Base-by-base conservation (phyloP, 2,888 invertebrate species). In the Macrophya alboannulata region DNA sequence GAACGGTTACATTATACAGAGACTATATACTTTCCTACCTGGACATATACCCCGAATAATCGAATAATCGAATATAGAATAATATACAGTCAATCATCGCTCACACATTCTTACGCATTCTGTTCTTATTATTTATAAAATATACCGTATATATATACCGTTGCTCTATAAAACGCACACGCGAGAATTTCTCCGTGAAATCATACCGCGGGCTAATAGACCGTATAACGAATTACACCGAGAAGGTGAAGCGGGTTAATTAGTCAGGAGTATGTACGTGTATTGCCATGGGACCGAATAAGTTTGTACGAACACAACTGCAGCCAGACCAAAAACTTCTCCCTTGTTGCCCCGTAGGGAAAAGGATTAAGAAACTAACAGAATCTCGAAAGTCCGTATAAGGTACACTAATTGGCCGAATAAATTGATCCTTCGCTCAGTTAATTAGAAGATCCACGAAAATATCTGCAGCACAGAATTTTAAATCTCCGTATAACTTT, bases 11-110 rank as follows among this genome's bases (percentile, higher is more conserved):
- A 48, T 51, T 72, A 12, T 40, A 71, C 5, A 40, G 71, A 74
- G 45, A 74, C 8, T 15, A 68, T 31, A 9, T 4, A 68, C 3
- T 8, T n/a, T 0, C 68, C 15, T 21, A 25, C 43, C 43, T 45
- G 21, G 45, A 71, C 37, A 21, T 40, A 31, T 31, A 72, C 43
- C 45, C 76, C 48, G 48, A 76, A 76, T 76, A 76, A 76, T 76
- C 48, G 76, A 48, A 48, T 76, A 76, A 76, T 51, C 76, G 76
- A 76, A 21, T 76, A 62, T 10, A 21, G 62, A 62, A 62, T 62
- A 62, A 62, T 62, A 62, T 12, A 21, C 8, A 62, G 25, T 43
- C 71, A 37, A n/a, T 71, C 21, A 37, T 25, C 31, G 17, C 40
- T 17, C 17, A 37, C 71, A 40, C 17, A 40, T 37, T 37, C 71